Conservation (phyloP, 2,113 vertebrate genomes). For the Cololabis saira region DNA sequence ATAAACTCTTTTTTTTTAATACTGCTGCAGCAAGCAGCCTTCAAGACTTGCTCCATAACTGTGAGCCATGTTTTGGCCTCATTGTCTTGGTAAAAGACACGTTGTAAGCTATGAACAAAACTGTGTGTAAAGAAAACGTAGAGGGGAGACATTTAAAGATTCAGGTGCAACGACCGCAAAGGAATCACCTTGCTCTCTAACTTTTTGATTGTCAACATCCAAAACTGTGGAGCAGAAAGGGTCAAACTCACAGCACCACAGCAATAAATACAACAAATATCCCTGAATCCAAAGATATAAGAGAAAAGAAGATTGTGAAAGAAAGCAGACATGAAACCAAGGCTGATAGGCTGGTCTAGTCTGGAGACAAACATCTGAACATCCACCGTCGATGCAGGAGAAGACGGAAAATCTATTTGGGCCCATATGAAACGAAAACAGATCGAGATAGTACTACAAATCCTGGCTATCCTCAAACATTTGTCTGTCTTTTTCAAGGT, state of each 20-base stretch:
- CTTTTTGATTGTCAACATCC: constrained; percentile 54
- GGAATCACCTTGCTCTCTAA: constrained; percentile 47
- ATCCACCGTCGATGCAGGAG: constrained; percentile 28
- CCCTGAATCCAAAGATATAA: constrained; percentile 46
- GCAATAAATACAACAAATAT: constrained; percentile 62
- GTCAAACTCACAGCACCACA: constrained; percentile 52
- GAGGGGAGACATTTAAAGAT: constrained; percentile 21
- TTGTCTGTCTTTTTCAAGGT: constrained; percentile 14
- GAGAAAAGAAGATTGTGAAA: constrained; percentile 53
- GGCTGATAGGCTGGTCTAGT: constrained; percentile 41
- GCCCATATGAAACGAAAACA: constrained; percentile 39
- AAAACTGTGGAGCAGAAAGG: constrained; percentile 34
- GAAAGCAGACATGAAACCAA: constrained; percentile 57
- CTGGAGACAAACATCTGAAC: constrained; percentile 44
- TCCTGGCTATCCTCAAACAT: constrained; percentile 5
- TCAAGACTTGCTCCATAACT: constrained; percentile 1
- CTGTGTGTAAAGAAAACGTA: constrained; percentile 2
- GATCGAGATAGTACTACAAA: constrained; percentile 1
- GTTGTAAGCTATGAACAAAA: constrained; percentile 15
- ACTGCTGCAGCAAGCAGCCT: neutral
- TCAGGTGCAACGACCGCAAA: constrained; percentile 37
- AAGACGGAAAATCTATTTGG: constrained; percentile 50
- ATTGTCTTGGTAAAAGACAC: constrained; percentile 34
- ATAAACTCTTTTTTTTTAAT: neutral
- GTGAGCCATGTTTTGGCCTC: constrained; percentile 5